Evolutionary conservation across 2,113 vertebrate species (phyloP).

Genomic region (Eudorcas thomsonii): DNA sequence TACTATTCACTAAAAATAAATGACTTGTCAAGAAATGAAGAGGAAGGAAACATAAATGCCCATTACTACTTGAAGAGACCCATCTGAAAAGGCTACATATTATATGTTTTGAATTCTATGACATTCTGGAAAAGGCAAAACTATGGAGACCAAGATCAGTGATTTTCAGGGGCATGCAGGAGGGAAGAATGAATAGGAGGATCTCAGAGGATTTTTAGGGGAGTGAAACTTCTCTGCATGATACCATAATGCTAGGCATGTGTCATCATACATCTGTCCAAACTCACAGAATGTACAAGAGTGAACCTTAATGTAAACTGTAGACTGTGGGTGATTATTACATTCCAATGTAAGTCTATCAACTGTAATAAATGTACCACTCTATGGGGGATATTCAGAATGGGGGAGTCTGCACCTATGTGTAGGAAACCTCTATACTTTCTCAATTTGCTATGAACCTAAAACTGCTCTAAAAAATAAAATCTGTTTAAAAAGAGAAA

Average conservation of each 20-base stretch:
- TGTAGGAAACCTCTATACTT: background rate
- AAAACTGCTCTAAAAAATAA: background rate
- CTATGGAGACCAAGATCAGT: background rate
- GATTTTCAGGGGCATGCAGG: background rate
- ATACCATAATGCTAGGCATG: background rate
- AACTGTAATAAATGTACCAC: background rate
- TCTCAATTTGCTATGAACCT: background rate
- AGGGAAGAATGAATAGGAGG: background rate
- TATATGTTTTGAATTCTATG: background rate
- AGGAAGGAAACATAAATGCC: background rate
- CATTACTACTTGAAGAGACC: background rate
- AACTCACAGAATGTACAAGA: background rate
- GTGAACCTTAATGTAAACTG: background rate
- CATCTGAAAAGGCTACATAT: background rate
- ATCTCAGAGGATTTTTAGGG: background rate
- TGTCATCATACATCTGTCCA: background rate
- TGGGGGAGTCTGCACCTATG: background rate
- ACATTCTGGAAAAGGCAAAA: background rate
- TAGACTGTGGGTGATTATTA: background rate
- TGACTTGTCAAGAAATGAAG: background rate
- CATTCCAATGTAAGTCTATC: background rate
- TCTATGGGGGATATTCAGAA: background rate
- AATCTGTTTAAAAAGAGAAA: background rate
- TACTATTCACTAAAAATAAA: background rate
- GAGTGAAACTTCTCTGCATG: background rate